phyloP scores from a whole-genome alignment of 2,888 invertebrate species.

The Limenitis arthemis region DNA sequence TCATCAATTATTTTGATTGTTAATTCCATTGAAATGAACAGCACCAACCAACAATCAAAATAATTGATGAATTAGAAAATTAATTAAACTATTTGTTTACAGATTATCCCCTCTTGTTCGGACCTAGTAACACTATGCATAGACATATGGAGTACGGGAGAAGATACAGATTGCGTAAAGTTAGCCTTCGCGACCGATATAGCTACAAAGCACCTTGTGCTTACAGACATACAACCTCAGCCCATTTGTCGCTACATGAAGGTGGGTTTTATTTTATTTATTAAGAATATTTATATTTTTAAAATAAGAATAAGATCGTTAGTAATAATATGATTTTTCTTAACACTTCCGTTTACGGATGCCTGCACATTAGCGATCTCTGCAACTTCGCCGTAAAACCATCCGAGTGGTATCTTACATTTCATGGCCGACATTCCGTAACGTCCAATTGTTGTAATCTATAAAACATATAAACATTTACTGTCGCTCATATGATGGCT shows the following conservation, averaged over 20 bases:
- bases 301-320: no score
- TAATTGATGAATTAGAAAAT: no score
- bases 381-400: conserved; percentile 92
- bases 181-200: conserved; percentile 91
- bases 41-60: no score
- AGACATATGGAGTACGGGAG: conserved; percentile 91
- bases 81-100: background rate
- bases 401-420: conserved; percentile 92
- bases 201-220: conserved; percentile 85
- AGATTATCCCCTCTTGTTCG: conserved; percentile 83
- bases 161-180: conserved; percentile 88
- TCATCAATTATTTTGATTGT: no score
- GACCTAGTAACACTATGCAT: conserved; percentile 89
- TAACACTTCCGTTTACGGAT: conserved; percentile 54
- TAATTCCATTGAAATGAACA: no score
- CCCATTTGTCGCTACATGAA: conserved; percentile 92
- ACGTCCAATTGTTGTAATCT: conserved; percentile 93
- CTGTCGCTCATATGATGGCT: conserved; percentile 81
- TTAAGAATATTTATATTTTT: background rate
- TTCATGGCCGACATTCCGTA: conserved; percentile 93
- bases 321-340: no score
- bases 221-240: conserved; percentile 92
- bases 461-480: conserved; percentile 24
- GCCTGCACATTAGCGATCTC: conserved; percentile 77
- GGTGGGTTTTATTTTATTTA: conserved; percentile 57